Base-by-base conservation (phyloP, 2,797 vertebrate genomes). In the Pangasius djambal region DNA sequence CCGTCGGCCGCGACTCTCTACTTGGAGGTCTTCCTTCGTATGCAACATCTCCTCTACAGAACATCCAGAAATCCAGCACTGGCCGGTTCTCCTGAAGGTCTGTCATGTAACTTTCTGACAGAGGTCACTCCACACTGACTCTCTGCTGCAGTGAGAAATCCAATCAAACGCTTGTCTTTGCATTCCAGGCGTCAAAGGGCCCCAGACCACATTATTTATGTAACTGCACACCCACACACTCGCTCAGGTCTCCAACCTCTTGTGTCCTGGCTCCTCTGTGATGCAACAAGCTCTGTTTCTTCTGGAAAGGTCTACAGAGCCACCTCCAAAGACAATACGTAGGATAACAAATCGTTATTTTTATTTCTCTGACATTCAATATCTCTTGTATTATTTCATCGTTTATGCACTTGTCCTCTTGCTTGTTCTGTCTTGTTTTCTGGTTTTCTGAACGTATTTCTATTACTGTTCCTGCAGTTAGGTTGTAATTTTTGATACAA, bases 151-250 rank as follows among this genome's bases (percentile, higher is more conserved):
- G 57, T 2, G 10, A 28, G 44, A 67, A 50, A 31, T 20, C 25
- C 18, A 48, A 67, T 48, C 61, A 31, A 84, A 31, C 10, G 40
- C 25, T n/a, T 10, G 2, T 65, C 59, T 83, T 44, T 83, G 25
- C 82, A 65, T 83, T 83, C 59, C 25, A 28, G 59, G 22, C 15
- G 61, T 65, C 82, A 84, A 48, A 84, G 37, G 37, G 82, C 82
- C 67, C 59, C 15, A 28, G 82, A 84, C 82, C 82, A 16, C 61
- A 67, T 67, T 84, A 67, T 84, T 84, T 48, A 84, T 84, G 20
- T 15, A 67, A 48, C 40, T 50, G 6, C 37, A 16, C 25, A 28
- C 55, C 61, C 37, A 67, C 61, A 31, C 8, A 1, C 61, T 8
- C 12, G 40, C 48, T 48, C 82, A 48, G 40, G 59, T 83, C 59